Conservation (phyloP, 1,140 invertebrate species). For the Drosophila kanapiae region DNA sequence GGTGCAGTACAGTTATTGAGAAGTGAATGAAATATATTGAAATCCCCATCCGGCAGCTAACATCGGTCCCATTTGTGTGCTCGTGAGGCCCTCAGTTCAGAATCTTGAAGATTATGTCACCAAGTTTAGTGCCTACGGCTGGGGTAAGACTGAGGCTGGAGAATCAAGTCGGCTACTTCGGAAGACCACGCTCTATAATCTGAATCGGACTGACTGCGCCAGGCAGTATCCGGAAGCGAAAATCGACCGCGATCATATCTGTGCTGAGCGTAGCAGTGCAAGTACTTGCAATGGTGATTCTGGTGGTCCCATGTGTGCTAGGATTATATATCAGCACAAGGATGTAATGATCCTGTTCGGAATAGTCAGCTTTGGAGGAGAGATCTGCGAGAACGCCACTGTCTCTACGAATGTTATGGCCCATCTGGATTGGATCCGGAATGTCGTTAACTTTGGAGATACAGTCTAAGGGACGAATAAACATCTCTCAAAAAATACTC, state of each 20-base stretch:
- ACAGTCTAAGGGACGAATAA: neutral
- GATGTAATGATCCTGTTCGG: neutral
- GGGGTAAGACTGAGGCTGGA: constrained; percentile 1
- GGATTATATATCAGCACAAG: neutral
- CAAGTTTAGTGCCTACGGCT: constrained; percentile 19
- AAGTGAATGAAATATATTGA: neutral
- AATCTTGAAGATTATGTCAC: neutral
- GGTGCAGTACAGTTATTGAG: no score
- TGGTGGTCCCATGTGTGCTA: constrained; percentile 9
- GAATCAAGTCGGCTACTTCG: neutral
- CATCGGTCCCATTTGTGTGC: constrained; percentile 22
- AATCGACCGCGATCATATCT: constrained; percentile 10
- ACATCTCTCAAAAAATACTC: neutral
- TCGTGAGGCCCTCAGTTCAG: neutral
- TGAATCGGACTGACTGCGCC: neutral
- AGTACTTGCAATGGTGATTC: constrained; percentile 21
- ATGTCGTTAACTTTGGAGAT: neutral
- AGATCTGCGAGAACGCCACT: neutral
- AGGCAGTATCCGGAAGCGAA: neutral
- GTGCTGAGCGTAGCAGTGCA: neutral
- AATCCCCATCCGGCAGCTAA: neutral
- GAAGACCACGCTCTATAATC: neutral
- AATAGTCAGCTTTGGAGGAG: constrained; percentile 1
- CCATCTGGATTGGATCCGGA: constrained; percentile 12
- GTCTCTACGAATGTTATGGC: constrained; percentile 25